Evolutionary conservation across 2,797 vertebrate species (phyloP).

Genomic region (Ara ararauna): DNA sequence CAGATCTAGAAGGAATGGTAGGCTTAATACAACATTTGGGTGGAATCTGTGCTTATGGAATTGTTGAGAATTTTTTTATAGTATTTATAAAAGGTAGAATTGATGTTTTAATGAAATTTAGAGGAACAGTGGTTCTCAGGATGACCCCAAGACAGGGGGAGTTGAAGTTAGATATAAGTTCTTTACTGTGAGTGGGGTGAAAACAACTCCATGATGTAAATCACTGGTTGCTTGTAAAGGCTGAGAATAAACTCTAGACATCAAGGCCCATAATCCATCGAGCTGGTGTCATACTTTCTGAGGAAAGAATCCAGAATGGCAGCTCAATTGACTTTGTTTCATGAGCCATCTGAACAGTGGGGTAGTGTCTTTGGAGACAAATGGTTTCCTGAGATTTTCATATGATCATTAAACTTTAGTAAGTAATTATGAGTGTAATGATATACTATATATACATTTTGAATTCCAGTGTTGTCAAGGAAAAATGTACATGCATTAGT

Average conservation of each 20-base stretch:
- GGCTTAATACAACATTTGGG: neutral
- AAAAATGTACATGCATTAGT: conserved; percentile 42
- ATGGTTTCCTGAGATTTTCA: conserved; percentile 44
- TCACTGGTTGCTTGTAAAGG: conserved; percentile 7
- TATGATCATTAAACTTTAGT: neutral
- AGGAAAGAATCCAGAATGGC: conserved; percentile 30
- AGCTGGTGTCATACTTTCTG: neutral
- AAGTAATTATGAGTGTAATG: conserved; percentile 10
- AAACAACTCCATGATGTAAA: neutral
- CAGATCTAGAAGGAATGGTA: neutral
- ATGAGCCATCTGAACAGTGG: neutral
- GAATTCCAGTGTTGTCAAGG: conserved; percentile 38
- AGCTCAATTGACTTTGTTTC: neutral
- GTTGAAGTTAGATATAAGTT: neutral
- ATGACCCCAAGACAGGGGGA: neutral
- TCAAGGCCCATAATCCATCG: neutral
- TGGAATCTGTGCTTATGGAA: neutral
- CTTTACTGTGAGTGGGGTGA: neutral
- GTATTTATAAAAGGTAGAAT: neutral
- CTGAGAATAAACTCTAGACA: neutral
- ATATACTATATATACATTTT: conserved; percentile 17
- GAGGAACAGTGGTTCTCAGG: neutral
- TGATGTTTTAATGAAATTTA: neutral
- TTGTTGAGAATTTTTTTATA: neutral
- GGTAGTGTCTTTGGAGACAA: neutral